Base-by-base conservation (phyloP, 2,113 vertebrate species). In the Cyprinus carpio region DNA sequence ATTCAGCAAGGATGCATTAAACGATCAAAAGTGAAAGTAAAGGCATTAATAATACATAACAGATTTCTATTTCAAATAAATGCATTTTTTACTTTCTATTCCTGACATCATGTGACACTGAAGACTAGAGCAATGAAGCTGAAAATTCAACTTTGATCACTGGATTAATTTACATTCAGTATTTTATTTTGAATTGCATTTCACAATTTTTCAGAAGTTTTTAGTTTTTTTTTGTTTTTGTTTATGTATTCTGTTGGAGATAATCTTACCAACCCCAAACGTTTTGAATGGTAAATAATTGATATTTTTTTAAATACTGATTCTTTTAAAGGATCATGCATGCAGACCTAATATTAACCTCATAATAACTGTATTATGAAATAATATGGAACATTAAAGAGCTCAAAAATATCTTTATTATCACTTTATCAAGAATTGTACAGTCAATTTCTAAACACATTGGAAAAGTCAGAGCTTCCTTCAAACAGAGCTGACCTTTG, bases 341-440 rank as follows among this genome's bases (percentile, higher is more conserved):
- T 31, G 23, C 34, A 54, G 51, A 20, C 51, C 51, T 54, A 18
- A 54, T 54, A 54, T 54, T 20, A 54, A 54, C 16, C 16, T 54
- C 1, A 51, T 54, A 49, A 54, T 54, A 2, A 58, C 20, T 8
- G 0, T 23, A 9, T 58, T 51, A 51, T 51, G 1, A 51, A 51
- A 51, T 51, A 51, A 49, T 20, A 7, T 20, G 0, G 20, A 58
- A 56, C 6, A 93, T 93, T 95, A 93, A 94, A 95, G 94, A 95
- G 95, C 93, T 91, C 95, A 97, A 97, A 98, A 97, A 93, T 96
- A 96, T 91, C 95, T 97, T 95, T 95, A 94, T 94, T 97, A 96
- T 95, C 72, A 89, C 31, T 85, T 87, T 86, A 84, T 92, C 90
- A 92, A 94, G 92, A 94, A 95, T 92, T 90, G 94, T 95, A 96